Base-by-base conservation (phyloP, 2,797 vertebrate species). In the Carduelis carduelis region DNA sequence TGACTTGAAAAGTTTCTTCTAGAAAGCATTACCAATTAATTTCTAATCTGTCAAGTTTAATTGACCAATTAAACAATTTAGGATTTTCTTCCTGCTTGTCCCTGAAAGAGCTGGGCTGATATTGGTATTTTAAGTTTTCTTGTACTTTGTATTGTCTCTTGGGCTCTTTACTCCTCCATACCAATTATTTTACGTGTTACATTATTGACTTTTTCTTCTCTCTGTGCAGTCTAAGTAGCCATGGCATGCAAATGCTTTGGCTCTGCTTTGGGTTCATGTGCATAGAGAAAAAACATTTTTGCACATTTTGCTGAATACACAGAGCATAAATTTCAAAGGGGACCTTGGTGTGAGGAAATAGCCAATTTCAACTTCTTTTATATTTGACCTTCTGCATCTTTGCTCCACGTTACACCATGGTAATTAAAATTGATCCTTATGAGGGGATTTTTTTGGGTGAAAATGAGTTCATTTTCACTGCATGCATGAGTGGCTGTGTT, bases 341-440 rank as follows among this genome's bases (percentile, higher is more conserved):
- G 44, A 82, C 56, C 50, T 91, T 77, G 83, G 57, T 90, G 64
- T 83, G 92, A 93, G 94, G 83, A 97, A 97, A 95, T 81, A 50
- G 57, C 87, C 96, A 97, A 96, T 98, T 97, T 95, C 75, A 96
- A 83, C 78, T 95, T 90, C 94, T 80, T 95, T 96, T 91, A 59
- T 93, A 70, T 96, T 97, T 97, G 96, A 97, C 96, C 89, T 97
- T 96, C 65, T 97, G 88, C 49, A 92, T 92, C 64, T 96, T 95
- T 91, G 81, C 71, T 94, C 95, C 87, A 80, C 8, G 2, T 74
- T 92, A 61, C 77, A 96, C 68, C 60, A 55, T 34, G 69, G 39
- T 97, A 97, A 97, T 98, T 97, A 96, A 95, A 97, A 94, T 94
- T 86, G 93, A 97, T 97, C 93, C 71, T 95, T 93, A 30, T 2